Conservation (phyloP, 2,113 vertebrate species). For the Albula goreensis region DNA sequence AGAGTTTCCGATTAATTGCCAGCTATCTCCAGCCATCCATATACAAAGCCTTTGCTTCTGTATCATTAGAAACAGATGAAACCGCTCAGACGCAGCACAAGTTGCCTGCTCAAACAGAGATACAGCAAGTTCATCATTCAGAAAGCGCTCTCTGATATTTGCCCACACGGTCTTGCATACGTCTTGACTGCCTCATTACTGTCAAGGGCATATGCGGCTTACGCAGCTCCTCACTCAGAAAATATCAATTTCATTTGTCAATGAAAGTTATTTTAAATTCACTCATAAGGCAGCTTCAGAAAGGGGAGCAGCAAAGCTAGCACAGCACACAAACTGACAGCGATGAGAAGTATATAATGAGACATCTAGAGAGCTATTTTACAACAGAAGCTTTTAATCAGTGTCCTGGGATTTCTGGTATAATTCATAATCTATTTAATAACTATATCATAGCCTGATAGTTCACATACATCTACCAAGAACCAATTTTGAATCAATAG, state of each 20-base stretch:
- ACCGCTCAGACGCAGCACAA: constrained; percentile 1
- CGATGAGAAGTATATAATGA: neutral
- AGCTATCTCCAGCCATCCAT: neutral
- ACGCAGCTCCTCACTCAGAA: neutral
- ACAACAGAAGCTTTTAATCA: neutral
- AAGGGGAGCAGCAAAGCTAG: neutral
- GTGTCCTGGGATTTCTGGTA: neutral
- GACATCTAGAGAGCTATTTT: neutral
- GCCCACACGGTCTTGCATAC: constrained; percentile 19
- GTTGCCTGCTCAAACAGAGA: constrained; percentile 29
- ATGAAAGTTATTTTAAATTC: neutral
- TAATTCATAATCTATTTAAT: neutral
- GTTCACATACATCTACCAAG: neutral
- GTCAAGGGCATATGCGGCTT: neutral
- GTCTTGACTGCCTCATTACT: neutral
- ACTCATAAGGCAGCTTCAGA: neutral
- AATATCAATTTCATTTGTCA: neutral
- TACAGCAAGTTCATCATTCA: constrained; percentile 15
- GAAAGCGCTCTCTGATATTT: constrained; percentile 5
- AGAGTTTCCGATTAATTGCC: neutral
- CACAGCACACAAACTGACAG: neutral
- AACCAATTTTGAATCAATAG: neutral
- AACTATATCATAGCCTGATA: neutral
- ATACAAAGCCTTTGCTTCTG: no score
- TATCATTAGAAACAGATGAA: constrained; percentile 1